phyloP scores from a whole-genome alignment of 2,113 vertebrate species.

The Phaetusa simplex region DNA sequence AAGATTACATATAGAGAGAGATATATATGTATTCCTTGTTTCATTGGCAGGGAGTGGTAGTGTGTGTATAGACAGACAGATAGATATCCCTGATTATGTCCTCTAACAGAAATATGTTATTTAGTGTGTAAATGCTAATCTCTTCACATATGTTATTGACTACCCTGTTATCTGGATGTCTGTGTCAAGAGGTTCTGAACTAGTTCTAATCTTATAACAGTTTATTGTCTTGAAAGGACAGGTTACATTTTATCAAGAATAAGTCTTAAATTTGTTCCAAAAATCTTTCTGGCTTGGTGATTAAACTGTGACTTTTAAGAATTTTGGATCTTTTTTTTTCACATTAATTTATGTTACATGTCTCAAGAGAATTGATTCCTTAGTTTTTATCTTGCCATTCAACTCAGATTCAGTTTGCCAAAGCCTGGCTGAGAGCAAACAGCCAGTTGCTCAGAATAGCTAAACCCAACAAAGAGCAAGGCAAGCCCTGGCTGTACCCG shows the following conservation, averaged over 20 bases:
- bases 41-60: not conserved
- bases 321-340: not conserved
- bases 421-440: not conserved
- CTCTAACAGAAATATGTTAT: not conserved
- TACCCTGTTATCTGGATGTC: not conserved
- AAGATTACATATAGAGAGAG: accelerated
- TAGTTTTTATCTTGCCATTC: not conserved
- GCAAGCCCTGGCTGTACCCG: not conserved
- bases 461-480: not conserved
- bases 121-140: not conserved
- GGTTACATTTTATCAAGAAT: not conserved
- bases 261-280: not conserved
- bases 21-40: not conserved
- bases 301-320: not conserved
- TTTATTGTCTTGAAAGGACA: not conserved
- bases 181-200: not conserved
- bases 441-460: not conserved
- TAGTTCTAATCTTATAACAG: not conserved
- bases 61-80: not conserved
- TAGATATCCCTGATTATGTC: not conserved
- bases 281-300: not conserved
- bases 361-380: not conserved
- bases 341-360: not conserved
- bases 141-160: not conserved
- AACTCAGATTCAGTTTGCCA: not conserved